Base-by-base conservation (phyloP, 2,113 vertebrate genomes). In the Vimba vimba region DNA sequence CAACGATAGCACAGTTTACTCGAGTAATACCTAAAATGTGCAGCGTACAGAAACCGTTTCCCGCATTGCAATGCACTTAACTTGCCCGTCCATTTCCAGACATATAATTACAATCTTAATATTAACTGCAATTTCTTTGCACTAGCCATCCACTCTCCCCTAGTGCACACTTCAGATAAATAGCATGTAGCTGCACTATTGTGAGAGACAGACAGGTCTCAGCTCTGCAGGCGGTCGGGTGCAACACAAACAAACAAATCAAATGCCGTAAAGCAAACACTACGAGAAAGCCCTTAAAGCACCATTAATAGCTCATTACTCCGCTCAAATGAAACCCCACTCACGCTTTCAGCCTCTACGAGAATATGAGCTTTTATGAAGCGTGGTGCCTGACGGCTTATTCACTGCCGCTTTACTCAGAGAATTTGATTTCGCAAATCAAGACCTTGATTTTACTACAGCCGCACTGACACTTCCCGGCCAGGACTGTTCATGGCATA, bases 191-290 rank as follows among this genome's bases (percentile, higher is more conserved):
- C 12, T 57, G 52, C 50, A 79, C 55, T 36, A 57, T 45, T 52
- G 60, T 25, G 43, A 52, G 21, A 64, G 68, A 43, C 30, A 79
- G 85, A 80, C 33, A 79, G 15, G 62, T 33, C 76, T 75, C 36
- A 17, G 79, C 91, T 90, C 93, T 87, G 86, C 90, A 84, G 93
- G 93, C 91, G 89, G 90, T 87, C 74, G 13, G 50, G 73, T 84
- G 89, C 87, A 90, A 88, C 92, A 94, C 91, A 94, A 94, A 94
- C 92, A 94, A 94, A 94, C 92, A 93, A 94, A 94, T 94, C 92
- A 93, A 92, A 94, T 86, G 88, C 86, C 88, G 91, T 91, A 91
- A 92, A 64, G 75, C 89, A 85, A 88, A 88, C 86, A 85, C 81
- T 84, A 60, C 82, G 66, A 84, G 84, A 86, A 83, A 90, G 88